Evolutionary conservation across 2,888 invertebrate species (phyloP).

Genomic region (Portevinia maculata): DNA sequence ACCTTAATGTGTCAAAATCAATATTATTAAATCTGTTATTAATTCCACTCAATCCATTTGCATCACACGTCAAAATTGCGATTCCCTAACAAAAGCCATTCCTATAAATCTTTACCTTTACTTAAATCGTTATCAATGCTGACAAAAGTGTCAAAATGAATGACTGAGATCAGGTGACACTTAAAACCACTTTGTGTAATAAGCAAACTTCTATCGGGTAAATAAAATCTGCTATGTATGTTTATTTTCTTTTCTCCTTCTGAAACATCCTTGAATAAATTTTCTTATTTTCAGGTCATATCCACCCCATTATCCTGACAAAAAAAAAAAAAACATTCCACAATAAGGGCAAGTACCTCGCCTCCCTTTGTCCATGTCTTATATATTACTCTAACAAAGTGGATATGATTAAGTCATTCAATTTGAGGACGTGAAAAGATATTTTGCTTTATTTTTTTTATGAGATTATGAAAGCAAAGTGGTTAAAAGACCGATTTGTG

Average conservation of each 20-base stretch:
- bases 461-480: too few relatives aligned
- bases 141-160: slow-evolving; percentile 31
- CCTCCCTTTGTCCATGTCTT: too few relatives aligned
- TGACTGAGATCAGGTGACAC: slow-evolving; percentile 44
- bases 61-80: too few relatives aligned
- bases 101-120: too few relatives aligned
- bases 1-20: too few relatives aligned
- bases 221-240: neutral
- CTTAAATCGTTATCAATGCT: too few relatives aligned
- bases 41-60: too few relatives aligned
- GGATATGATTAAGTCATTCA: neutral
- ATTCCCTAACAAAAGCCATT: too few relatives aligned
- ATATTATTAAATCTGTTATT: too few relatives aligned
- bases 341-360: neutral
- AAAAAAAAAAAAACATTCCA: slow-evolving; percentile 7
- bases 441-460: too few relatives aligned
- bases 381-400: neutral
- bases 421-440: too few relatives aligned
- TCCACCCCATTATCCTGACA: neutral
- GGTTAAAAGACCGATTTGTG: too few relatives aligned
- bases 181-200: slow-evolving; percentile 43
- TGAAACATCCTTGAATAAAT: slow-evolving; percentile 26
- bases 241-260: neutral
- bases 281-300: slow-evolving; percentile 15
- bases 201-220: neutral